Conservation (phyloP, 2,888 invertebrate species). For the Temnothorax unifasciatus region DNA sequence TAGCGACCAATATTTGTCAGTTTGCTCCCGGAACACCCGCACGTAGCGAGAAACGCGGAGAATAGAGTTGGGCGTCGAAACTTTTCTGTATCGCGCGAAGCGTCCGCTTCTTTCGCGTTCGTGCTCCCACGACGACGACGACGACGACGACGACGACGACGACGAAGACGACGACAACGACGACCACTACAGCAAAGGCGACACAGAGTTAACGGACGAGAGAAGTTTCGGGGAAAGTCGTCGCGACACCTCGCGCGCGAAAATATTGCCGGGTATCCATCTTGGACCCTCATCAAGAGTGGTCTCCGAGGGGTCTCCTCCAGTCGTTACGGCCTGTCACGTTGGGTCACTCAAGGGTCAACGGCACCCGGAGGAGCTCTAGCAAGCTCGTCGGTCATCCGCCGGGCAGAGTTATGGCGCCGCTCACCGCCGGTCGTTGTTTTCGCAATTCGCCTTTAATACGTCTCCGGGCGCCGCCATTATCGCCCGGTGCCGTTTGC, state of each 20-base stretch:
- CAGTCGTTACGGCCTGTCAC: slow-evolving; percentile 79
- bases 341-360: slow-evolving; percentile 80
- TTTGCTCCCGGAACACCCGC: slow-evolving; percentile 24
- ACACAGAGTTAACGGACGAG: slow-evolving; percentile 42
- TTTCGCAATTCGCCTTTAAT: slow-evolving; percentile 78
- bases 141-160: slow-evolving; percentile 42
- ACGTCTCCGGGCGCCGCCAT: slow-evolving; percentile 75
- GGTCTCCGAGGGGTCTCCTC: slow-evolving; percentile 78
- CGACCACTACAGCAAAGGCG: slow-evolving; percentile 13
- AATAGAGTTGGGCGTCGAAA: slow-evolving; percentile 36
- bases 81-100: slow-evolving; percentile 23
- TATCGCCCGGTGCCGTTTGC: slow-evolving; percentile 71
- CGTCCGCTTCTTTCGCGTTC: slow-evolving; percentile 57
- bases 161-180: slow-evolving; percentile 23
- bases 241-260: slow-evolving; percentile 61
- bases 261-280: slow-evolving; percentile 82
- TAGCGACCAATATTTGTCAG: slow-evolving; percentile 21
- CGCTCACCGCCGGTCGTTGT: slow-evolving; percentile 68
- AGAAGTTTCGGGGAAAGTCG: slow-evolving; percentile 64
- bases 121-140: slow-evolving; percentile 45
- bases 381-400: slow-evolving; percentile 76
- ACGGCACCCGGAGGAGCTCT: slow-evolving; percentile 80
- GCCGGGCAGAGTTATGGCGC: slow-evolving; percentile 69
- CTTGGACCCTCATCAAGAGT: slow-evolving; percentile 84
- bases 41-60: slow-evolving; percentile 46